Evolutionary conservation across 2,888 invertebrate genomes (phyloP), one percentile per base, ranked within the genome.

Genomic region (Phytoseiulus persimilis): DNA sequence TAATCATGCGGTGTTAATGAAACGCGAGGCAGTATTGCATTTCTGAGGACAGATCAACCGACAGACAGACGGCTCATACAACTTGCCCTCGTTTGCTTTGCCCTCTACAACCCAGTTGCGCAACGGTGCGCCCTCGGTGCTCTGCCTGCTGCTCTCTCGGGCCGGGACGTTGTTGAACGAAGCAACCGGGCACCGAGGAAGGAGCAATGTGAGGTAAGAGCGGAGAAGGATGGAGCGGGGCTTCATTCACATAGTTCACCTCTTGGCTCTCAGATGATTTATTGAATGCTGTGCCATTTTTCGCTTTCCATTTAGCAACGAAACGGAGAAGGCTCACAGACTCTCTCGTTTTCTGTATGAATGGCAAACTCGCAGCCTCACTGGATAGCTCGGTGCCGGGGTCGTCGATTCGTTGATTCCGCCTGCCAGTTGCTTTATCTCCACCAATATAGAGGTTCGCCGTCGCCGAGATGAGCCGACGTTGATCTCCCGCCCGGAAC

Each of bases 201-300:
- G 65, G 65, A 65, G 65, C 65, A 65, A 65, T 65, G 65, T 14
- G 65, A 65, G 39, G 65, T 23, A 28, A 65, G 65, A 65, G 65
- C 23, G 2, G 18, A 65, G 65, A 28, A 23, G 18, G 65, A 65
- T 18, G 65, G 65, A 28, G 65, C 65, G 65, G 65, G 18, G 65
- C 65, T 65, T 65, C 65, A 65, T 65, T 65, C 65, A 65, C 65
- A 65, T 65, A 65, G 65, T 65, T 65, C 65, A 65, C 65, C 65
- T 65, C 65, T 65, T 65, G 18, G 65, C 65, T 65, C 65, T 65
- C 65, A 23, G 65, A 65, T 65, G 65, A 65, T 65, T 65, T 65
- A 65, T 65, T 65, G 65, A 65, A 65, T 65, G 65, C 65, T 65
- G 65, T 65, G 65, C 65, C 65, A 65, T 65, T 65, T 65, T 65